Evolutionary conservation across 2,113 vertebrate genomes (phyloP).

Genomic region (Microtus oregoni): DNA sequence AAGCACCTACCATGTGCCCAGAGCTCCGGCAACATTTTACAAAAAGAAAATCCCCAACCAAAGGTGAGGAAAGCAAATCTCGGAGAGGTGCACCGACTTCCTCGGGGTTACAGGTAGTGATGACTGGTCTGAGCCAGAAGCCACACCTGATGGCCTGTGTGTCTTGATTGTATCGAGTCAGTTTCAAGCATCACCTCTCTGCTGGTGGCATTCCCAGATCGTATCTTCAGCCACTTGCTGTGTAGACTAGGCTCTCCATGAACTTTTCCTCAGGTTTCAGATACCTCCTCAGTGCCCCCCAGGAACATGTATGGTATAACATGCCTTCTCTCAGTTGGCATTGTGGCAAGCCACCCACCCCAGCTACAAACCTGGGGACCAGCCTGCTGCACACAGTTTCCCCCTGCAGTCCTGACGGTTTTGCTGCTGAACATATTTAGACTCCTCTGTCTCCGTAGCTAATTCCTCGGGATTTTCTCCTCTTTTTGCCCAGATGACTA

Average conservation of each 20-base stretch:
- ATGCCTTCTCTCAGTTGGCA: background rate
- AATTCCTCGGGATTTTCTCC: background rate
- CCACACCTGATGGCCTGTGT: background rate
- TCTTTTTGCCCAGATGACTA: background rate
- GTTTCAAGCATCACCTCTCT: background rate
- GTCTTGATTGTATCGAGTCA: background rate
- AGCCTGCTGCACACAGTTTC: background rate
- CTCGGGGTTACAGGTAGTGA: background rate
- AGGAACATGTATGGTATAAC: background rate
- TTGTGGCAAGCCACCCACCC: background rate
- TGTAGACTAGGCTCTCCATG: background rate
- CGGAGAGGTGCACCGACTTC: background rate
- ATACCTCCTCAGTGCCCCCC: background rate
- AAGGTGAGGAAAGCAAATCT: conserved; percentile 33
- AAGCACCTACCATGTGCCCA: background rate
- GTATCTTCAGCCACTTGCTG: background rate
- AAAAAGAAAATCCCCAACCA: background rate
- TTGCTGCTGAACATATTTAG: background rate
- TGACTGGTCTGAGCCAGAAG: background rate
- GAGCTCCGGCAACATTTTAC: background rate
- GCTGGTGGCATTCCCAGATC: background rate
- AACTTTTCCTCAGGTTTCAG: background rate
- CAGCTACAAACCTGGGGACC: background rate
- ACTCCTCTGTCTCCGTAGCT: background rate
- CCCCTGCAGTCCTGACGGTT: background rate